phyloP scores from a whole-genome alignment of 2,888 invertebrate species.

The Erebia epiphron region DNA sequence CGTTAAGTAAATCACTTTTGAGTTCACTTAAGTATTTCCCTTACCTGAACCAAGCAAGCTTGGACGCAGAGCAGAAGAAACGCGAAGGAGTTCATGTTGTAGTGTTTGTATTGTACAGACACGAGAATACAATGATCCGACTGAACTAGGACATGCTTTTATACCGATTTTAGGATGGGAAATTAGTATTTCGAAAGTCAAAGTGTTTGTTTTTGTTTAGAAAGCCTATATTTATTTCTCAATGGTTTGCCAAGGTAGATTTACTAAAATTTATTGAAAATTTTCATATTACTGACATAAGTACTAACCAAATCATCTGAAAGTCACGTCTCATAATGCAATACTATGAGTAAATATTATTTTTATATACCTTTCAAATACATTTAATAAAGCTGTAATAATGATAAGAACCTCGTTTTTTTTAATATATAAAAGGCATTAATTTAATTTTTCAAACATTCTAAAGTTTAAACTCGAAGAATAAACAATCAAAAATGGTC shows the following conservation, averaged over 20 bases:
- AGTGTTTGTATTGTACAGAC: constrained; percentile 13
- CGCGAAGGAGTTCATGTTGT: constrained; percentile 49
- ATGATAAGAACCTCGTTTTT: not conserved
- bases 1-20: too few relatives aligned
- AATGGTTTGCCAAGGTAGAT: too few relatives aligned
- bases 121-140: not conserved
- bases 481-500: constrained; percentile 40
- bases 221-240: not conserved
- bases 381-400: not conserved
- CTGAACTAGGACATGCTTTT: not conserved
- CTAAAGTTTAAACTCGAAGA: constrained; percentile 25
- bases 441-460: not conserved
- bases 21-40: not conserved
- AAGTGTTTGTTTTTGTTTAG: not conserved
- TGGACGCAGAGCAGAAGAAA: constrained; percentile 51
- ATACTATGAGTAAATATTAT: not conserved
- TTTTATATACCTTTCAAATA: not conserved
- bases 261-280: not conserved
- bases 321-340: not conserved
- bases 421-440: constrained; percentile 22
- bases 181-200: not conserved
- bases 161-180: not conserved
- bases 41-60: constrained; percentile 34
- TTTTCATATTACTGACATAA: constrained; percentile 3
- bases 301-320: not conserved